Conservation (phyloP, 2,888 invertebrate genomes). For the Fissipunctia ypsillon region DNA sequence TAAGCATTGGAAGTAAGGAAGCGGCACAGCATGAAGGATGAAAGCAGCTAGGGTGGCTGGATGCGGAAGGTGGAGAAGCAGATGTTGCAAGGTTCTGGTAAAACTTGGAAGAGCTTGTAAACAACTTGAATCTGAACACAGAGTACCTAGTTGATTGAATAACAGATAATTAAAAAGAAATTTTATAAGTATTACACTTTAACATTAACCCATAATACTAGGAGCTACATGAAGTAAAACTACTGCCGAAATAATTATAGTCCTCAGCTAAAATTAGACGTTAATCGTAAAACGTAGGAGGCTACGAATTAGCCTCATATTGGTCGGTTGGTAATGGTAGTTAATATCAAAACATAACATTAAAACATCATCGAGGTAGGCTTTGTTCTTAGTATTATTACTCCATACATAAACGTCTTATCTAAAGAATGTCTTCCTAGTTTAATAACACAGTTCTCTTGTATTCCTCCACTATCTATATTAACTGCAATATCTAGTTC, state of each 20-base stretch:
- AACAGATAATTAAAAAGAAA: not conserved
- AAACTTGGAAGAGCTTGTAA: constrained; percentile 23
- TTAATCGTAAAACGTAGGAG: not conserved
- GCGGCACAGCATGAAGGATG: not conserved
- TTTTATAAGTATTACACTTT: not conserved
- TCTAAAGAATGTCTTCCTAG: constrained; percentile 26
- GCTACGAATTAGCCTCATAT: not conserved
- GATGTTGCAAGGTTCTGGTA: not conserved
- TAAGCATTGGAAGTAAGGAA: constrained; percentile 12
- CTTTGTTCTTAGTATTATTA: not conserved
- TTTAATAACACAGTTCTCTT: constrained; percentile 15
- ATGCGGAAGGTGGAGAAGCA: constrained; percentile 17
- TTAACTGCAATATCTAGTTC: constrained; percentile 28
- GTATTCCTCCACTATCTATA: constrained; percentile 12
- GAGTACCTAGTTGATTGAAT: not conserved
- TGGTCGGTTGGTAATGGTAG: not conserved
- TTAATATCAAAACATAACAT: not conserved
- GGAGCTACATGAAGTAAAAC: not conserved
- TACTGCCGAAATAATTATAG: constrained; percentile 18
- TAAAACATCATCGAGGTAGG: constrained; percentile 1
- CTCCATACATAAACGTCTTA: not conserved
- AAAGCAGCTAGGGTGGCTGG: constrained; percentile 10
- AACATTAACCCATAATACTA: not conserved
- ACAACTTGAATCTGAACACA: constrained; percentile 20
- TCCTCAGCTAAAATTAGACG: not conserved